These are phyloP conservation scores for Ceratina australensis DNA, from an alignment of 1,140 invertebrate species.

Conservation along the genomic window DNA sequence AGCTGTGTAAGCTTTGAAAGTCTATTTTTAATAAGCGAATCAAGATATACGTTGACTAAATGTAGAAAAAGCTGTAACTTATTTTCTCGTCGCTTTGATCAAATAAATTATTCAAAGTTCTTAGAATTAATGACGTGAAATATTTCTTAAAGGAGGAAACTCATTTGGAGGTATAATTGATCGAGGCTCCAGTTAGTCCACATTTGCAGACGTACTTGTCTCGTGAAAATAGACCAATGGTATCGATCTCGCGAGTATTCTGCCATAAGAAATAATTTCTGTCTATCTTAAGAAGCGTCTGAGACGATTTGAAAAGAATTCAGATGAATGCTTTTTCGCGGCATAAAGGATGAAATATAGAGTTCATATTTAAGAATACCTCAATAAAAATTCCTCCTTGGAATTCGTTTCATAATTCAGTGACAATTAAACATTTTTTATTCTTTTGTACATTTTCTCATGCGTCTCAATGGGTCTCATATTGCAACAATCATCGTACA, in stretches of 20 bases:
- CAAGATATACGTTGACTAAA: too few species aligned
- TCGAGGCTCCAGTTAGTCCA: neutral
- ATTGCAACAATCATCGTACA: neutral
- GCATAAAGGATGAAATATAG: neutral
- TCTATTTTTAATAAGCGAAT: neutral
- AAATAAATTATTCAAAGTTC: too few species aligned
- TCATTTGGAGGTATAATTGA: neutral
- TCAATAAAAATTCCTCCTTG: too few species aligned
- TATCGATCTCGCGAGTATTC: conserved; percentile 57
- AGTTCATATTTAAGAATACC: neutral
- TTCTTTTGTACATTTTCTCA: neutral
- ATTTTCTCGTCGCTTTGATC: neutral
- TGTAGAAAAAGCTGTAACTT: neutral
- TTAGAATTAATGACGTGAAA: too few species aligned
- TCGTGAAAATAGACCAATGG: conserved; percentile 58
- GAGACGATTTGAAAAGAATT: neutral
- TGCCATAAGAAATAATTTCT: neutral
- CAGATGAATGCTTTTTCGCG: neutral
- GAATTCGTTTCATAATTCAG: too few species aligned
- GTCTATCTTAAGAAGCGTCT: too few species aligned
- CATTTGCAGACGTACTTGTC: neutral
- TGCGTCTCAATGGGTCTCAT: neutral
- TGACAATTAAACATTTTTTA: conserved; percentile 6
- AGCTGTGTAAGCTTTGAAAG: too few species aligned
- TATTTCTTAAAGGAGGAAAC: too few species aligned